phyloP scores from a whole-genome alignment of 2,797 vertebrate species.

The Hemitrygon akajei region DNA sequence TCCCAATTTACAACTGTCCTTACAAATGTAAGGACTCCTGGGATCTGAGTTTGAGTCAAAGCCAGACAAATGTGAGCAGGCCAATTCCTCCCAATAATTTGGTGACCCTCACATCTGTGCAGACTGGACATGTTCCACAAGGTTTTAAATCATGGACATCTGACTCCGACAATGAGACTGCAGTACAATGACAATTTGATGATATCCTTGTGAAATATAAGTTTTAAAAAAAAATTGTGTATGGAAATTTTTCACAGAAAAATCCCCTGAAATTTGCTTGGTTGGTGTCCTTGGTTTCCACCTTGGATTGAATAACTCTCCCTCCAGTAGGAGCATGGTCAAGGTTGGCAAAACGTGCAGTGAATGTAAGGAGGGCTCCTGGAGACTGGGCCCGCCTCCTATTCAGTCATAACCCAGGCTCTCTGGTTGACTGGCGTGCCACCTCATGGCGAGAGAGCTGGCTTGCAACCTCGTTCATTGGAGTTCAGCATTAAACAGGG shows the following conservation, averaged over 20 bases:
- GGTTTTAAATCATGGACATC: background rate
- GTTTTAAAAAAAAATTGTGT: background rate
- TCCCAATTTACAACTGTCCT: background rate
- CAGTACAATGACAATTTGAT: background rate
- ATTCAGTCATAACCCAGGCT: background rate
- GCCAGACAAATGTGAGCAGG: background rate
- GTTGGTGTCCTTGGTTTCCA: background rate
- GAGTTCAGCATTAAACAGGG: background rate
- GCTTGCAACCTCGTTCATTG: background rate
- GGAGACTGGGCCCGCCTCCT: background rate
- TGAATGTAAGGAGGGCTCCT: background rate
- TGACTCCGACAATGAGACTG: background rate
- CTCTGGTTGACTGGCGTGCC: background rate
- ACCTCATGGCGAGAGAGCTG: background rate
- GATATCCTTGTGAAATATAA: background rate
- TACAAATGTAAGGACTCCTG: background rate
- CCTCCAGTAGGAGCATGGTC: background rate
- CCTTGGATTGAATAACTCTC: background rate
- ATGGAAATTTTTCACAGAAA: background rate
- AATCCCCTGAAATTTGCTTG: background rate
- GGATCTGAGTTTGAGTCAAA: background rate
- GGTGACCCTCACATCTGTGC: background rate
- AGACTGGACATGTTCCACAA: background rate
- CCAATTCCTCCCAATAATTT: background rate
- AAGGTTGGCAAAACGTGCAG: too few relatives aligned